Conservation (phyloP, 2,113 vertebrate species). For the Limnothrissa miodon region DNA sequence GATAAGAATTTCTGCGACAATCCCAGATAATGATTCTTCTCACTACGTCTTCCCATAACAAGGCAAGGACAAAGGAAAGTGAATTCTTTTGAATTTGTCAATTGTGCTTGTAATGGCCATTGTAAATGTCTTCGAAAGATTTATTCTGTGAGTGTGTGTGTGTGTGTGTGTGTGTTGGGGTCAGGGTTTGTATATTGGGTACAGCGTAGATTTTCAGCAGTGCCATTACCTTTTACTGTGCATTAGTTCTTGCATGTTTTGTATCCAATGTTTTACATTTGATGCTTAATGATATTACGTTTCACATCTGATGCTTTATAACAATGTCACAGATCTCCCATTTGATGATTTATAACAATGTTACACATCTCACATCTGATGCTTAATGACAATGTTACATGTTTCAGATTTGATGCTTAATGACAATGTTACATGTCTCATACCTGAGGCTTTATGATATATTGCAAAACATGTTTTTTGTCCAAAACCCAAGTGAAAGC, state of each 20-base stretch:
- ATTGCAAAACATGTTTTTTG: background rate
- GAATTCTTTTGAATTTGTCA: background rate
- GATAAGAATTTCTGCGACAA: background rate
- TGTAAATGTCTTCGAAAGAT: slow-evolving; percentile 27
- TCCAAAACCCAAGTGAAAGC: background rate
- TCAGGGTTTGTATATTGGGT: background rate
- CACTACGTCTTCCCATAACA: background rate
- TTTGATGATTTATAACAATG: too few relatives aligned
- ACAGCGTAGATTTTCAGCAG: background rate
- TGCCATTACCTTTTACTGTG: background rate
- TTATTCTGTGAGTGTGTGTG: slow-evolving; percentile 30
- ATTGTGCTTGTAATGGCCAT: background rate
- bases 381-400: too few relatives aligned
- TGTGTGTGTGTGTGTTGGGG: background rate
- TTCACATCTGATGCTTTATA: too few relatives aligned
- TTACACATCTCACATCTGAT: too few relatives aligned
- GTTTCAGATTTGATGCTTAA: too few relatives aligned
- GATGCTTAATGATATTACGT: too few relatives aligned
- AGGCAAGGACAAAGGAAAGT: background rate
- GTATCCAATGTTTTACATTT: background rate
- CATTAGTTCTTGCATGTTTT: background rate
- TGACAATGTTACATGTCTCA: background rate
- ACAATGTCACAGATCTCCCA: too few relatives aligned
- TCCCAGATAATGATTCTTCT: background rate
- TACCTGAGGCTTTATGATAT: background rate